Evolutionary conservation across 2,888 invertebrate genomes (phyloP).

Genomic region (Cinara cedri): DNA sequence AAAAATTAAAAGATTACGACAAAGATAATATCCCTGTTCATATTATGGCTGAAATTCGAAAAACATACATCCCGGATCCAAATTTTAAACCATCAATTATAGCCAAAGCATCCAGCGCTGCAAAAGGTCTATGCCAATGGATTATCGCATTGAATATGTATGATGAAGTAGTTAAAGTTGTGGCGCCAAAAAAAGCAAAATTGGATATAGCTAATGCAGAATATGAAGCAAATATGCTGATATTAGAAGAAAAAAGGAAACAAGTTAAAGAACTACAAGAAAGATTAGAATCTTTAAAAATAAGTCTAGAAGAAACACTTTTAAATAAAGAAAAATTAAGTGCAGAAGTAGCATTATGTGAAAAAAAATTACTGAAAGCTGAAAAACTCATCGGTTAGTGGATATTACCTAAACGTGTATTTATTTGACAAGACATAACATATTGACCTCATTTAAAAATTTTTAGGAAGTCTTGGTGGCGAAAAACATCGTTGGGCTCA

Average conservation of each 20-base stretch:
- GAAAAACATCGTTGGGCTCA: slow-evolving; percentile 85
- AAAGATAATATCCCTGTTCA: slow-evolving; percentile 80
- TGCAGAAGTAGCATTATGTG: slow-evolving; percentile 78
- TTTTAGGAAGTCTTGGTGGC: slow-evolving; percentile 74
- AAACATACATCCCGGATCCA: slow-evolving; percentile 76
- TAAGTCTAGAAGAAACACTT: slow-evolving; percentile 72
- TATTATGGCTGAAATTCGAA: slow-evolving; percentile 76
- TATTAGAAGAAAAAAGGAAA: slow-evolving; percentile 81
- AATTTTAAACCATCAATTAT: slow-evolving; percentile 81
- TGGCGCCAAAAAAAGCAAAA: slow-evolving; percentile 85
- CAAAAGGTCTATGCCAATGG: slow-evolving; percentile 91
- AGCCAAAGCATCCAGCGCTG: slow-evolving; percentile 90
- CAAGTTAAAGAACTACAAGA: slow-evolving; percentile 79
- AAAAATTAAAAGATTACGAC: slow-evolving; percentile 77
- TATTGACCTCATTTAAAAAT: slow-evolving; percentile 61
- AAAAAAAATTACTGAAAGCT: slow-evolving; percentile 82
- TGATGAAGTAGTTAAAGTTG: slow-evolving; percentile 79
- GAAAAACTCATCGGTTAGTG: slow-evolving; percentile 76
- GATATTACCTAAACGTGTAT: not conserved
- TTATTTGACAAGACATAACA: too few relatives aligned
- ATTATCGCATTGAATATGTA: slow-evolving; percentile 89
- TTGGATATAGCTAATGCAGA: slow-evolving; percentile 80
- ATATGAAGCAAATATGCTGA: slow-evolving; percentile 80
- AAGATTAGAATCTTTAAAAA: slow-evolving; percentile 74
- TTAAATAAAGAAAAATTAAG: slow-evolving; percentile 70